A percentile compares a stretch with the other conserved stretches of the same genome.
These are phyloP conservation scores for Nomada ruficornis DNA, from an alignment of 2,888 invertebrate species.

Conservation along the genomic window DNA sequence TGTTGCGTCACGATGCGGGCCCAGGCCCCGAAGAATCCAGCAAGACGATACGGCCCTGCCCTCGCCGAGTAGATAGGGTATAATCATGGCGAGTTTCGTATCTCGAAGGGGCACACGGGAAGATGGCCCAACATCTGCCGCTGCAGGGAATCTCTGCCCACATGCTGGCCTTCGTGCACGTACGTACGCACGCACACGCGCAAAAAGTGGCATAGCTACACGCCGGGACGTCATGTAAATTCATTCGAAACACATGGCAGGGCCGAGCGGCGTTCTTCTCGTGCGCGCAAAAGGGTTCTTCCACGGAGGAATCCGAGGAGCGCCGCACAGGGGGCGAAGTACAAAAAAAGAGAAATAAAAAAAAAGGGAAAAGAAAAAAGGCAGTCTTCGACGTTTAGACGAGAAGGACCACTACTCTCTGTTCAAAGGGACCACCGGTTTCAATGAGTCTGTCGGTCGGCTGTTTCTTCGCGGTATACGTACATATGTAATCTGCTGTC, in stretches of 20 bases:
- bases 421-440: conserved; percentile 33
- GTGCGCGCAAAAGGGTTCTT: conserved; percentile 62
- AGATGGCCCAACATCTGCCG: conserved; percentile 81
- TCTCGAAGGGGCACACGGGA: conserved; percentile 72
- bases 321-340: conserved; percentile 30
- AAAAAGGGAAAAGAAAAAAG: conserved; percentile 61
- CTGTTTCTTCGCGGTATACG: conserved; percentile 18
- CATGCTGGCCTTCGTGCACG: conserved; percentile 72
- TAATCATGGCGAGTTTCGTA: conserved; percentile 74
- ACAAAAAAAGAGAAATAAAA: conserved; percentile 63
- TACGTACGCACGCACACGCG: conserved; percentile 60
- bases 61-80: conserved; percentile 71
- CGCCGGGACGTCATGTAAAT: conserved; percentile 73
- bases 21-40: conserved; percentile 57
- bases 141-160: conserved; percentile 81
- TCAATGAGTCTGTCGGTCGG: conserved; percentile 29
- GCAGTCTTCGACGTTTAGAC: conserved; percentile 67
- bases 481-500: too few species aligned
- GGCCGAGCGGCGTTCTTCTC: conserved; percentile 61
- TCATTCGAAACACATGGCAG: conserved; percentile 77
- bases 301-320: conserved; percentile 55
- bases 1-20: conserved; percentile 42
- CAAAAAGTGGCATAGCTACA: conserved; percentile 72
- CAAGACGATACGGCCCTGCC: conserved; percentile 70
- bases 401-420: conserved; percentile 47